Conservation (phyloP, 2,797 vertebrate genomes). For the Spheniscus humboldti region DNA sequence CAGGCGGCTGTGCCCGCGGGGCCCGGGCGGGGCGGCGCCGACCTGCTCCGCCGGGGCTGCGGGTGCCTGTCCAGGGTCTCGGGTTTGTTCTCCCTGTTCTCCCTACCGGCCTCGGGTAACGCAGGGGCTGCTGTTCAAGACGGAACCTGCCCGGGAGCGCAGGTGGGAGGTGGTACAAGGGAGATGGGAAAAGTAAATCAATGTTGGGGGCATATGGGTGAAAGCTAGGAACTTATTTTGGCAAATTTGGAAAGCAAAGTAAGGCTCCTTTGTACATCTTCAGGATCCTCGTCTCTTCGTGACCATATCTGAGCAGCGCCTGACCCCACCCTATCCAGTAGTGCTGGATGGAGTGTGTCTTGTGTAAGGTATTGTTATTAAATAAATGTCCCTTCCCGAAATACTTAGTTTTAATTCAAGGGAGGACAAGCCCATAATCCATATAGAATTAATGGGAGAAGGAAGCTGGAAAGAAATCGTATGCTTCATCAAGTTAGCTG, state of each 20-base stretch:
- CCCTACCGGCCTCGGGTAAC: not conserved
- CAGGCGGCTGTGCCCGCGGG: not conserved
- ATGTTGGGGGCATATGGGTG: not conserved
- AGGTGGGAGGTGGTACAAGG: not conserved
- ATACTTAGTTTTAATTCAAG: not conserved
- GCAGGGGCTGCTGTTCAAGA: not conserved
- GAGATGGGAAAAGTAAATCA: not conserved
- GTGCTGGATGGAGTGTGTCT: not conserved
- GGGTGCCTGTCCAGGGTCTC: not conserved
- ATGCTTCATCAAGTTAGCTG: not conserved
- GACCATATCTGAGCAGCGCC: not conserved
- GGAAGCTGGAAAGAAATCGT: not conserved
- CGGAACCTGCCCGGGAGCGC: not conserved
- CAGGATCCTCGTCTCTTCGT: not conserved
- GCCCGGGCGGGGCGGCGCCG: not conserved
- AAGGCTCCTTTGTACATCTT: not conserved
- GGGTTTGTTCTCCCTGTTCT: accelerated
- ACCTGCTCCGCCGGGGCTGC: not conserved
- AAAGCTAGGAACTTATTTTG: not conserved
- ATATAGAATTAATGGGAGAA: not conserved
- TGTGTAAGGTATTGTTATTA: not conserved
- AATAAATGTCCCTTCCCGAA: not conserved
- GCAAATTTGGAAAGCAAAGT: not conserved
- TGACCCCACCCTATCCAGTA: not conserved
- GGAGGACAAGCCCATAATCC: accelerated